Base-by-base conservation (phyloP, 2,888 invertebrate genomes). In the Phorcus lineatus region DNA sequence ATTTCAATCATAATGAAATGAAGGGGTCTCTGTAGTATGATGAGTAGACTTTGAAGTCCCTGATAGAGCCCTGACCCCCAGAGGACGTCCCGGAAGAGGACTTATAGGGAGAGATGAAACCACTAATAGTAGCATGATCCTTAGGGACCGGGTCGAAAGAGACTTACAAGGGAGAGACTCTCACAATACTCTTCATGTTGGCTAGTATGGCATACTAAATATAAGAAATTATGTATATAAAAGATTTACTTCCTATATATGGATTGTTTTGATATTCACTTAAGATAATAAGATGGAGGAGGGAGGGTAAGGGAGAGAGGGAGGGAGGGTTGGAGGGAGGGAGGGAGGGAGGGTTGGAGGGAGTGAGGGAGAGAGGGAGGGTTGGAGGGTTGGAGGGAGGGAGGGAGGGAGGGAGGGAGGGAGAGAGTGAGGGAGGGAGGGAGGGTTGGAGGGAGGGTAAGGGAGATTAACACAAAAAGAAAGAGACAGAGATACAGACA, bases 131-230 rank as follows among this genome's bases (percentile, higher is more conserved):
- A 36, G 28, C 16, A 78, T 28, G 0, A 22, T 31, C 22, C n/a
- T 3, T 62, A 40, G 36, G 62, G 62, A 47, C 19, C 19, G 57
- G 80, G 75, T 22, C 55, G 75, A 76, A 9, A 80, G 75, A 80
- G 22, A 57, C 54, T 19, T 31, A 40, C 13, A 47, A 36, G 28
- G 74, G 79, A 55, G 17, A 31, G 13, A 62, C 16, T 47, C 47
- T 17, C 22, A 66, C 13, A 66, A 24, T 62, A n/a, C 22, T 13
- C 57, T 40, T 22, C 24, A 76, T 24, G 62, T 6, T 24, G 47
- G 57, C 16, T 31, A 36, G 16, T 6, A 24, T 16, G 19, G 28
- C 7, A 19, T 17, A 31, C 4, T n/a, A n/a, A 17, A 47, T 9
- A 66, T 53, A 31, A 78, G 24, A 40, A 1, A 19, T 47, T 54